A percentile compares a stretch with the other conserved stretches of the same genome.
These are phyloP conservation scores for Andricus curvator DNA, from an alignment of 2,888 invertebrate species.

Conservation along the genomic window DNA sequence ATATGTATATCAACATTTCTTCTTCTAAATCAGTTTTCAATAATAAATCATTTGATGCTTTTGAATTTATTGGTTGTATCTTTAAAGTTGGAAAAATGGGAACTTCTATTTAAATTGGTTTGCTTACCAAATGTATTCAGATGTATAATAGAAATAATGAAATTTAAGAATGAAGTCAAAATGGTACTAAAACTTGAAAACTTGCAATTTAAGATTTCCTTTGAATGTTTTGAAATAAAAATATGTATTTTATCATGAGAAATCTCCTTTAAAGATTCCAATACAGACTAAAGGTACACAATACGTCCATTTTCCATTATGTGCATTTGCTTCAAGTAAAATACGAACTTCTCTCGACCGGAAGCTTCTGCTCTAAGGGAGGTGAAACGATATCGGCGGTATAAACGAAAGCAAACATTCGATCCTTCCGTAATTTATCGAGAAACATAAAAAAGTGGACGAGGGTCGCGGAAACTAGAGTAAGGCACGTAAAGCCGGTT, in stretches of 20 bases:
- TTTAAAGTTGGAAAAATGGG: too few species aligned
- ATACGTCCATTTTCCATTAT: background rate
- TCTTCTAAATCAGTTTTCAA: too few species aligned
- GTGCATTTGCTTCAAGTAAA: background rate
- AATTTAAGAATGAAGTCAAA: too few species aligned
- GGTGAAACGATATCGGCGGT: background rate
- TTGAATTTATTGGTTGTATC: too few species aligned
- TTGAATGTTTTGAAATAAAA: too few species aligned
- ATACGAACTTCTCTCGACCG: background rate
- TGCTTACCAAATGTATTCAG: too few species aligned
- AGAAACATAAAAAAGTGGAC: background rate
- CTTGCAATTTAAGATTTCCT: too few species aligned
- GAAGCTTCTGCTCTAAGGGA: background rate
- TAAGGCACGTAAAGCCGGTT: background rate
- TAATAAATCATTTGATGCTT: too few species aligned
- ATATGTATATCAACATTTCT: too few species aligned
- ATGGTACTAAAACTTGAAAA: too few species aligned
- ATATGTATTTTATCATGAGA: background rate
- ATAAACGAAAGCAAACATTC: constrained; percentile 27
- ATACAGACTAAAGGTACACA: background rate
- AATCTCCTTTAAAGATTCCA: background rate
- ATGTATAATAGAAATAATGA: too few species aligned
- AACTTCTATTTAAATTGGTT: too few species aligned
- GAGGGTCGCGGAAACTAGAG: background rate
- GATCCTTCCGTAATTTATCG: constrained; percentile 5